Evolutionary conservation across 1,140 invertebrate genomes (phyloP).

Genomic region (Drosophila rhopaloa): DNA sequence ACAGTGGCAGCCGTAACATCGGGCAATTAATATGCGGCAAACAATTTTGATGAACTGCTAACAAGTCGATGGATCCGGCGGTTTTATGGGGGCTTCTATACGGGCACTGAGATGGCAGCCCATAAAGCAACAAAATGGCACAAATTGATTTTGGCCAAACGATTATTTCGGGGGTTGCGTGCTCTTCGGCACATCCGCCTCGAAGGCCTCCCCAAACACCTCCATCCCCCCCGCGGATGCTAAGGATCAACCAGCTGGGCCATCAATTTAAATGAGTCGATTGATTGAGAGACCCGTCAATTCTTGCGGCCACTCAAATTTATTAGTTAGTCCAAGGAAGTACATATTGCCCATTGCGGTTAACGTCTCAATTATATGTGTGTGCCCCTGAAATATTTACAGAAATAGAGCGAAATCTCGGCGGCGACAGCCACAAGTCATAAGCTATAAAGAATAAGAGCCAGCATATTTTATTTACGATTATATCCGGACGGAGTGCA

Average conservation of each 20-base stretch:
- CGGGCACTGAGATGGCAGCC: constrained; percentile 18
- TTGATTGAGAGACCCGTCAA: constrained; percentile 69
- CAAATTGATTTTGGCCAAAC: constrained; percentile 79
- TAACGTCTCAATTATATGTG: constrained; percentile 51
- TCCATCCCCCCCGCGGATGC: constrained; percentile 1
- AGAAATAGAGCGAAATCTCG: constrained; percentile 23
- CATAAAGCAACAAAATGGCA: constrained; percentile 68
- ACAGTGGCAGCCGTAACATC: constrained; percentile 33
- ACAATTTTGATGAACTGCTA: constrained; percentile 78
- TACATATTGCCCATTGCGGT: constrained; percentile 35
- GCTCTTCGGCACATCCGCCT: constrained; percentile 52
- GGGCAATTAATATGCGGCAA: constrained; percentile 74
- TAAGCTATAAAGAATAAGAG: constrained; percentile 22
- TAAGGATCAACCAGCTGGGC: constrained; percentile 34
- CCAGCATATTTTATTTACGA: constrained; percentile 49
- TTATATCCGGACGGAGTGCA: constrained; percentile 34
- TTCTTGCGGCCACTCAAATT: constrained; percentile 44
- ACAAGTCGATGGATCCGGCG: constrained; percentile 47
- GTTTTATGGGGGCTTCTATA: neutral
- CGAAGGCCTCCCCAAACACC: neutral
- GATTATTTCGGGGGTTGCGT: constrained; percentile 55
- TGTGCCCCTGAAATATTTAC: constrained; percentile 30
- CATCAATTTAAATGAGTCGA: constrained; percentile 70
- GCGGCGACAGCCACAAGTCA: constrained; percentile 27
- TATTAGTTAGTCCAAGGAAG: constrained; percentile 42